These are phyloP conservation scores for Gallirallus australis DNA, from an alignment of 2,797 vertebrate species.

Conservation along the genomic window DNA sequence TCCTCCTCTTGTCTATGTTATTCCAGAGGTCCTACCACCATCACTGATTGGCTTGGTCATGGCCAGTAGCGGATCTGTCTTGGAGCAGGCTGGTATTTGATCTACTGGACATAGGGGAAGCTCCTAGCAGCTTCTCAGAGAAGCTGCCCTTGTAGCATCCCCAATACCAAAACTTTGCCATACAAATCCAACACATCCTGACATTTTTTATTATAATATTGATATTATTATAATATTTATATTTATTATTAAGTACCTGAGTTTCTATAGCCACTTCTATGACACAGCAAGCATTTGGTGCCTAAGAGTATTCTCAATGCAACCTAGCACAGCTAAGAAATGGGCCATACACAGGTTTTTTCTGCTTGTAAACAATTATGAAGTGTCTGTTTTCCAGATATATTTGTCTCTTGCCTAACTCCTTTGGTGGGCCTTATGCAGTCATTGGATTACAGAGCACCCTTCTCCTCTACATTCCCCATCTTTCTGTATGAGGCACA, in stretches of 20 bases:
- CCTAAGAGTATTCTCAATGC: neutral
- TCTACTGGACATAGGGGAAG: neutral
- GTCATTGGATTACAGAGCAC: neutral
- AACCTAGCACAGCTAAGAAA: neutral
- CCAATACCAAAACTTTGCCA: neutral
- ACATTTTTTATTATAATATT: neutral
- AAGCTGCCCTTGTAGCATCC: neutral
- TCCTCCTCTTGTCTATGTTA: neutral
- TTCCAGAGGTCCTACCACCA: neutral
- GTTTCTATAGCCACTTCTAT: neutral
- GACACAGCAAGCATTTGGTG: neutral
- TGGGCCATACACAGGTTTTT: neutral
- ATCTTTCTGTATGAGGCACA: neutral
- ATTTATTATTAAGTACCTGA: neutral
- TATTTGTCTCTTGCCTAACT: neutral
- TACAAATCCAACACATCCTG: neutral
- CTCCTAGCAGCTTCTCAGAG: no score
- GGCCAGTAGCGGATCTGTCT: neutral
- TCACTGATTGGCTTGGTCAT: neutral
- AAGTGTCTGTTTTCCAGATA: neutral
- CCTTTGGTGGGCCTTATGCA: neutral
- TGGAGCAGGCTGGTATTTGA: neutral
- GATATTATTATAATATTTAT: no score
- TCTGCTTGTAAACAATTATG: neutral
- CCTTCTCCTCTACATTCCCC: neutral